phyloP scores from a whole-genome alignment of 2,888 invertebrate species.

The Seladonia tumulorum region DNA sequence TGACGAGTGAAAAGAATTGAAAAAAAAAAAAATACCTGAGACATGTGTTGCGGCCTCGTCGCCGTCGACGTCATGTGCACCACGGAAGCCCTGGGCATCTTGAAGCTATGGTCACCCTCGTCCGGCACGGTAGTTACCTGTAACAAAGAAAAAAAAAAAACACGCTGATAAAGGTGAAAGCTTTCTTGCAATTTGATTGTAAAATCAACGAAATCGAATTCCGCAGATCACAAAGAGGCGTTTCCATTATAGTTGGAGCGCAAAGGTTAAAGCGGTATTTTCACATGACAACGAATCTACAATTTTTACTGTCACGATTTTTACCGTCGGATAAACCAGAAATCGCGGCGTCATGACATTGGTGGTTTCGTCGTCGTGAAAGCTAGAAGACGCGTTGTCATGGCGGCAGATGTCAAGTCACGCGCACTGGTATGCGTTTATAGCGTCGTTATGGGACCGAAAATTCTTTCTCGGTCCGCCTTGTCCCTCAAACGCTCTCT shows the following conservation, averaged over 20 bases:
- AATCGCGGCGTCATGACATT: not conserved
- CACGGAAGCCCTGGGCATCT: constrained; percentile 82
- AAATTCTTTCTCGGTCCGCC: not conserved
- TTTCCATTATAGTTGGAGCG: not conserved
- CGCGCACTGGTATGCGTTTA: not conserved
- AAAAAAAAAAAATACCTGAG: constrained; percentile 75
- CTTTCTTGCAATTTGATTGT: not conserved
- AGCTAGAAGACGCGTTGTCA: not conserved
- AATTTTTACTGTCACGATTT: not conserved
- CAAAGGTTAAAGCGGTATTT: not conserved
- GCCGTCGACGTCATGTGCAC: constrained; percentile 83
- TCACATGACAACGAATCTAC: not conserved
- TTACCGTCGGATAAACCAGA: not conserved
- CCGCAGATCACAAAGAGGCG: too few species aligned
- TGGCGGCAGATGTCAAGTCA: not conserved
- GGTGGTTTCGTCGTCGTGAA: not conserved
- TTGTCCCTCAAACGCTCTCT: constrained; percentile 10
- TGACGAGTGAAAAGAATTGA: too few species aligned
- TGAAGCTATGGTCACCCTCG: constrained; percentile 81
- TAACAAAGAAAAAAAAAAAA: constrained; percentile 61
- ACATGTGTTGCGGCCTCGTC: constrained; percentile 82
- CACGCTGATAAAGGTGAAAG: not conserved
- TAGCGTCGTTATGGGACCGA: not conserved
- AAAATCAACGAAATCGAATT: not conserved
- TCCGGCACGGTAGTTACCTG: constrained; percentile 83